These are phyloP conservation scores for Caranx ignobilis DNA, from an alignment of 2,113 vertebrate genomes.

Conservation along the genomic window DNA sequence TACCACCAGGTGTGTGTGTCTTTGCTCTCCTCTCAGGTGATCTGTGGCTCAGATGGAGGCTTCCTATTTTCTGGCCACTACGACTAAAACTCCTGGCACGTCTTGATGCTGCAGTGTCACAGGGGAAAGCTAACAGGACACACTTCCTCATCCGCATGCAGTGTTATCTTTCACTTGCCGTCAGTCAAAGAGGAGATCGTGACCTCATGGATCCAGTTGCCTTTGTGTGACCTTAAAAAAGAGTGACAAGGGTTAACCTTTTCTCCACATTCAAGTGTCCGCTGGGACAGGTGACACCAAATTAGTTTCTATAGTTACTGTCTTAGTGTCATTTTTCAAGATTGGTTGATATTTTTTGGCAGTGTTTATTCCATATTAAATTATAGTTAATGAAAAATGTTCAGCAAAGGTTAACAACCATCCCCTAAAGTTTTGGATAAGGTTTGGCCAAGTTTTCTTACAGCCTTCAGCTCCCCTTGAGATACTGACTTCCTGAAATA, in stretches of 20 bases:
- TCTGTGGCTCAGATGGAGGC: slow-evolving; percentile 13
- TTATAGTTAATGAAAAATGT: neutral
- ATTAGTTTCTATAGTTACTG: neutral
- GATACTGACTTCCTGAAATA: neutral
- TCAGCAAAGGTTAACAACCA: neutral
- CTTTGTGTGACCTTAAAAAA: slow-evolving; percentile 25
- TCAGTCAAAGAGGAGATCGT: slow-evolving; percentile 43
- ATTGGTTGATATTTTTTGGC: neutral
- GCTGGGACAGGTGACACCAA: neutral
- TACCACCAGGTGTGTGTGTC: slow-evolving; percentile 48
- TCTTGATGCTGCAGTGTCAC: slow-evolving; percentile 4
- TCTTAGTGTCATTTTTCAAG: neutral
- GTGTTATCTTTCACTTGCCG: slow-evolving; percentile 58
- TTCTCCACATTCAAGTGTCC: neutral
- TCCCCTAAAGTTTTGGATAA: neutral
- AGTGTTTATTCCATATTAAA: neutral
- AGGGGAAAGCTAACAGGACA: slow-evolving; percentile 29
- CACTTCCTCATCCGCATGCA: slow-evolving; percentile 30
- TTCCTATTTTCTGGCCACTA: slow-evolving; percentile 7
- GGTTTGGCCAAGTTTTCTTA: neutral
- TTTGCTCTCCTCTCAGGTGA: slow-evolving; percentile 39
- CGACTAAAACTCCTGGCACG: slow-evolving; percentile 9
- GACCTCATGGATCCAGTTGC: slow-evolving; percentile 21
- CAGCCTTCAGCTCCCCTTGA: too few species aligned
- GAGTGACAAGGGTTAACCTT: neutral